phyloP scores from a whole-genome alignment of 2,888 invertebrate genomes.

The Caenorhabditis virilis region DNA sequence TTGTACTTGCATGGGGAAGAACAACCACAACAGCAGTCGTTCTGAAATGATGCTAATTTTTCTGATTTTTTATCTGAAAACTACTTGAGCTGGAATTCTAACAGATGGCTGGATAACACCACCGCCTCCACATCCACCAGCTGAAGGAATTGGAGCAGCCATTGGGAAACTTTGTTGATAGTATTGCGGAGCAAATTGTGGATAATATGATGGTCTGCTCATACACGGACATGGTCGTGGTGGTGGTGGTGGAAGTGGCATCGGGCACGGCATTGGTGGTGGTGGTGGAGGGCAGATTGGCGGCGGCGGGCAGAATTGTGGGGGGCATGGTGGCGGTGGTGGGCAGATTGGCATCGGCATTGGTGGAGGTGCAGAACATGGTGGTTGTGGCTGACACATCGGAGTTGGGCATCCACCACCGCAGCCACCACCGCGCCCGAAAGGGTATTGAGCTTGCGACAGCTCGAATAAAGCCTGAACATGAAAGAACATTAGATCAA shows the following conservation, averaged over 20 bases:
- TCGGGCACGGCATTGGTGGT: conserved; percentile 47
- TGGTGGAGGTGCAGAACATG: conserved; percentile 35
- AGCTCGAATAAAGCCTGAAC: no score
- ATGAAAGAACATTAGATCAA: no score
- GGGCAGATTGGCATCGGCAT: conserved; percentile 50
- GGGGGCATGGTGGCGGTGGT: conserved; percentile 56
- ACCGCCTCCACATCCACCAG: conserved; percentile 33
- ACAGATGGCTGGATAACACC: conserved; percentile 14
- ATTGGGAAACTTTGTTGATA: conserved; percentile 27
- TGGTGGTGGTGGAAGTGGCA: conserved; percentile 41
- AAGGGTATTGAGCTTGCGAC: conserved; percentile 34
- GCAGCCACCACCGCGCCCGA: conserved; percentile 28
- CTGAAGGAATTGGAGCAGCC: conserved; percentile 19
- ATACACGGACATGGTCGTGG: conserved; percentile 41
- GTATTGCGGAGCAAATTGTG: conserved; percentile 21
- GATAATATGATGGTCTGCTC: conserved; percentile 24
- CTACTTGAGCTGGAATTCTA: conserved; percentile 46
- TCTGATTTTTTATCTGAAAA: not conserved
- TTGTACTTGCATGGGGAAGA: conserved; percentile 52
- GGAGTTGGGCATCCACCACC: conserved; percentile 22
- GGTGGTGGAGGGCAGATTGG: conserved; percentile 57
- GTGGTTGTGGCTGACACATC: conserved; percentile 37
- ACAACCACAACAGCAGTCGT: conserved; percentile 67
- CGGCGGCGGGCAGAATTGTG: conserved; percentile 54
- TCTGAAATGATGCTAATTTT: conserved; percentile 33